phyloP scores from a whole-genome alignment of 2,797 vertebrate genomes.

The Microtus agrestis region DNA sequence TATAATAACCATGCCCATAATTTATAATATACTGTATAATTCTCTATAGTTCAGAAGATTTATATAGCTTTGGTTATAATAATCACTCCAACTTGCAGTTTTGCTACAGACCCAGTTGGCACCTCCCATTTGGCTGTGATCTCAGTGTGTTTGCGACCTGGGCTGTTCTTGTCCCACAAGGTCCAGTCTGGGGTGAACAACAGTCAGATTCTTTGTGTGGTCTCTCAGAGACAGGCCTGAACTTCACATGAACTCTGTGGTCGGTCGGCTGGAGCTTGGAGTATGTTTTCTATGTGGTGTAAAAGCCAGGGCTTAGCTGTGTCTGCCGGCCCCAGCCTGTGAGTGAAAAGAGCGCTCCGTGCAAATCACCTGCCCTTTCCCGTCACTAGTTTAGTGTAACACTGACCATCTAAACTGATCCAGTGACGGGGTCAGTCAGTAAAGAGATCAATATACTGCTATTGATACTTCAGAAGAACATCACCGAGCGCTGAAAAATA shows the following conservation, averaged over 20 bases:
- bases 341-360: background rate
- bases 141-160: background rate
- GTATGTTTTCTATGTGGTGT: background rate
- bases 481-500: background rate
- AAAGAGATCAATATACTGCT: background rate
- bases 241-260: background rate
- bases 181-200: background rate
- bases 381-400: conserved; percentile 8
- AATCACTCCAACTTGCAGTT: background rate
- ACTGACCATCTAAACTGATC: background rate
- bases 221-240: background rate
- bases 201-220: background rate
- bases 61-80: background rate
- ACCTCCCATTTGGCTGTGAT: background rate
- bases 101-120: background rate
- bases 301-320: background rate
- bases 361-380: background rate
- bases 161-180: background rate
- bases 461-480: conserved; percentile 6
- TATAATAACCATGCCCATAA: background rate
- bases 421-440: background rate
- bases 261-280: background rate
- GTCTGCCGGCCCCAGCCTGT: background rate
- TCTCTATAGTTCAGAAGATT: background rate
- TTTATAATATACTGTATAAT: background rate